These are phyloP conservation scores for Thymelicus sylvestris DNA, from an alignment of 2,888 invertebrate species.

Conservation along the genomic window DNA sequence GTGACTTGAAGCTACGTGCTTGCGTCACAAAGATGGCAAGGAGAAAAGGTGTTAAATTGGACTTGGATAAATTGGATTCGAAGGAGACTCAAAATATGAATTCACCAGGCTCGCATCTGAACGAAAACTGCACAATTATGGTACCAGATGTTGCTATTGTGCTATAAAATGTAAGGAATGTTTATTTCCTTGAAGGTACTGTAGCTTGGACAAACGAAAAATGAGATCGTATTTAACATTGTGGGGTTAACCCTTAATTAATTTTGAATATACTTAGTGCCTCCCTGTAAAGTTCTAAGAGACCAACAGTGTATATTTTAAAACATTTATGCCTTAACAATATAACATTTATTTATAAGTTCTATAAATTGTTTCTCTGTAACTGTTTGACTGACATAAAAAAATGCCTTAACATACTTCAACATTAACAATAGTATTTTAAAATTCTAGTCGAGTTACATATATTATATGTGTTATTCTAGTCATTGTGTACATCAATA, in stretches of 20 bases:
- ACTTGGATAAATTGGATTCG: constrained; percentile 55
- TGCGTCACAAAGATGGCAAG: constrained; percentile 62
- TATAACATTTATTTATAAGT: no score
- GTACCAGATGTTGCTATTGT: constrained; percentile 67
- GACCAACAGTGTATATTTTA: no score
- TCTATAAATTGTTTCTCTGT: no score
- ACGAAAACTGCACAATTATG: constrained; percentile 68
- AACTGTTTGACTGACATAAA: no score
- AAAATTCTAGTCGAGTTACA: no score
- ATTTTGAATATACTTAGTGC: no score
- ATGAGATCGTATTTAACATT: neutral
- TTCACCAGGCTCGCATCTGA: constrained; percentile 50
- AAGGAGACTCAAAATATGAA: constrained; percentile 42
- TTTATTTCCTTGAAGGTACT: neutral
- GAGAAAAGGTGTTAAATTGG: constrained; percentile 59
- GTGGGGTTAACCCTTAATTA: no score
- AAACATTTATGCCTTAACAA: no score
- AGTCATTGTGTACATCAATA: neutral
- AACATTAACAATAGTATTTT: no score
- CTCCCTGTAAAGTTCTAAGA: no score
- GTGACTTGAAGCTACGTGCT: constrained; percentile 62
- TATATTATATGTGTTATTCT: neutral
- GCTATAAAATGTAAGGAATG: constrained; percentile 48
- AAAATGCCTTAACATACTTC: no score
- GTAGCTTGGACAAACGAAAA: neutral